These are phyloP conservation scores for Chloroceryle amazona DNA, from an alignment of 2,797 vertebrate species.

Conservation along the genomic window DNA sequence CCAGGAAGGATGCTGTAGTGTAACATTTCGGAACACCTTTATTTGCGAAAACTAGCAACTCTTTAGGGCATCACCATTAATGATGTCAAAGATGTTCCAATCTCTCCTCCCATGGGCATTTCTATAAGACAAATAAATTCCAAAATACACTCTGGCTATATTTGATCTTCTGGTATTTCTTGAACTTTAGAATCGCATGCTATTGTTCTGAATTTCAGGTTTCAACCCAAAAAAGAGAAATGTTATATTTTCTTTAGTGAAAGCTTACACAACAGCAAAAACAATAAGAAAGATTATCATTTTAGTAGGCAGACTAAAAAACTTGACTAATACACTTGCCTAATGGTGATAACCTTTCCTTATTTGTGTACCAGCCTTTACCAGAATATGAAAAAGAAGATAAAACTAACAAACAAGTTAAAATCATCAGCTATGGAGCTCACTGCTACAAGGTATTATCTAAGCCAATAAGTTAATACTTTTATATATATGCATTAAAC, in stretches of 20 bases:
- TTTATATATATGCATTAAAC: neutral
- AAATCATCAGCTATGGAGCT: neutral
- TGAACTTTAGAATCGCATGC: neutral
- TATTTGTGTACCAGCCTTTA: neutral
- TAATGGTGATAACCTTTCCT: neutral
- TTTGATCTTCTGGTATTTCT: neutral
- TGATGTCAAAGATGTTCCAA: neutral
- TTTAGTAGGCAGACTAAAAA: neutral
- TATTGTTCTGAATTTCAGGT: neutral
- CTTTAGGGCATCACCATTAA: neutral
- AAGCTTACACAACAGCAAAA: neutral
- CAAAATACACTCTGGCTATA: neutral
- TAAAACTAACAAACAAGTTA: neutral
- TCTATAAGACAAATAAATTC: neutral
- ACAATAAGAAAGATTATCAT: neutral
- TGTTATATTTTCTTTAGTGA: neutral
- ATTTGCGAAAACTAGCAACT: neutral
- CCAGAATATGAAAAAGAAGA: neutral
- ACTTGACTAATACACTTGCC: neutral
- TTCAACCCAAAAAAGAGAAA: neutral
- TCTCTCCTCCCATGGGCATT: neutral
- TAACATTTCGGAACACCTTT: neutral
- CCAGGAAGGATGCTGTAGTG: neutral
- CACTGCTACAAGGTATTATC: neutral
- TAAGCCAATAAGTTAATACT: neutral